Conservation (phyloP, 2,888 invertebrate genomes). For the Bombylius discolor region DNA sequence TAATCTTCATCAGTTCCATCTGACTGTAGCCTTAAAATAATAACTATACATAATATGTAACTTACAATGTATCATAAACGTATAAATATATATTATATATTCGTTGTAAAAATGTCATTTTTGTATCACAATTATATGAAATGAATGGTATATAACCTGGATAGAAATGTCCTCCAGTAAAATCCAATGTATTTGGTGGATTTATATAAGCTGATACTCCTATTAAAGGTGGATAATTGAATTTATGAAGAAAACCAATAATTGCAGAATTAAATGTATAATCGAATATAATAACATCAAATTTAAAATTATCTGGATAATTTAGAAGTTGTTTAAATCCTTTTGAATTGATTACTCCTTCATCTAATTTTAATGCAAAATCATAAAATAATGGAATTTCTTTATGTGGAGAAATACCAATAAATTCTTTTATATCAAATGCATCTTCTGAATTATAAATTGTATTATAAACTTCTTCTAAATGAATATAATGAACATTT, state of each 20-base stretch:
- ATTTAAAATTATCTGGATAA: conserved; percentile 24
- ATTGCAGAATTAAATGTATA: conserved; percentile 24
- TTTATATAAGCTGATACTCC: conserved; percentile 21
- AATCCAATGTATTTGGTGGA: conserved; percentile 16
- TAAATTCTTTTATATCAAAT: not conserved
- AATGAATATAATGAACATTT: conserved; percentile 21
- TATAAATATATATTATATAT: conserved; percentile 18
- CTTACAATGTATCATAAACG: conserved; percentile 16
- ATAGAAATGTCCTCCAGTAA: conserved; percentile 21
- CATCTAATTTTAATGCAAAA: conserved; percentile 9
- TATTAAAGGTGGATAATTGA: conserved; percentile 25
- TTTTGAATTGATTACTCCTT: conserved; percentile 14
- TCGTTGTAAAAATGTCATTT: conserved; percentile 22
- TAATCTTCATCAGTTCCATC: too few species aligned
- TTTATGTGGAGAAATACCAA: conserved; percentile 11
- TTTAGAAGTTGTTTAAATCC: conserved; percentile 19
- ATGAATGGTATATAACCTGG: conserved; percentile 21
- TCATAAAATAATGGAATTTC: conserved; percentile 12
- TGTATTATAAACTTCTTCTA: conserved; percentile 19
- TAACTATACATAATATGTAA: too few species aligned
- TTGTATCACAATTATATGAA: conserved; percentile 12
- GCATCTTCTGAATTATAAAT: conserved; percentile 3
- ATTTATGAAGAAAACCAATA: conserved; percentile 25
- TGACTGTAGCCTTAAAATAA: too few species aligned
- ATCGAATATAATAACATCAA: conserved; percentile 29